Percentiles rank a stretch among this genome's conserved stretches.
phyloP scores from a whole-genome alignment of 2,113 vertebrate genomes.

The Grallaria varia region DNA sequence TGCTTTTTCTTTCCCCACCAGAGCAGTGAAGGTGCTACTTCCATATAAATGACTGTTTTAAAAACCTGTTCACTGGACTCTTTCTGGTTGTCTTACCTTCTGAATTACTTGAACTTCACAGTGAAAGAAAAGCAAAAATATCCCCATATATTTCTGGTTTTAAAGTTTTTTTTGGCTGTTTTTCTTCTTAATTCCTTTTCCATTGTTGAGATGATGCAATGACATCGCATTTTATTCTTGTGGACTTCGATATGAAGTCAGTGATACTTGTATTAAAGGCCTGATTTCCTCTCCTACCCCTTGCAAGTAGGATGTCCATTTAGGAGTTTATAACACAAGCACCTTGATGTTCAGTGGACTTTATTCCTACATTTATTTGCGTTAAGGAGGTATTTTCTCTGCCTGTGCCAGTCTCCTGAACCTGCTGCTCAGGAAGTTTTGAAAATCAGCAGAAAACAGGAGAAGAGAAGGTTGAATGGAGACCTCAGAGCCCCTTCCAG shows the following conservation, averaged over 20 bases:
- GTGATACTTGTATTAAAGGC: not conserved
- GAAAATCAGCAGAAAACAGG: not conserved
- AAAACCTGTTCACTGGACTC: not conserved
- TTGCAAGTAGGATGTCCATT: not conserved
- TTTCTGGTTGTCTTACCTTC: not conserved
- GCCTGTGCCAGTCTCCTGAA: not conserved
- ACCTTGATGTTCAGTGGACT: not conserved
- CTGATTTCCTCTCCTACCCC: not conserved
- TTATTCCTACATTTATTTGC: not conserved
- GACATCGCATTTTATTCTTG: not conserved
- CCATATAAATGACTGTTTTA: not conserved
- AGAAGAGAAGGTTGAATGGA: not conserved
- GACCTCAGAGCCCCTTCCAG: not conserved
- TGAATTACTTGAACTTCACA: not conserved
- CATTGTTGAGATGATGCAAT: not conserved
- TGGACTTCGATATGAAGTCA: not conserved
- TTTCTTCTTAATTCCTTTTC: not conserved
- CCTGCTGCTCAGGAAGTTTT: not conserved
- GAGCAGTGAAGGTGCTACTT: not conserved
- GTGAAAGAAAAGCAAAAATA: not conserved
- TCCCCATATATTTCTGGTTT: not conserved
- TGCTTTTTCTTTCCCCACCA: not conserved
- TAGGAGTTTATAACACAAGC: not conserved
- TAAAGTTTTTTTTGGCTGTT: not conserved
- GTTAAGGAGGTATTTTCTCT: not conserved